Base-by-base conservation (phyloP, 1,140 invertebrate species). In the Drosophila asahinai region DNA sequence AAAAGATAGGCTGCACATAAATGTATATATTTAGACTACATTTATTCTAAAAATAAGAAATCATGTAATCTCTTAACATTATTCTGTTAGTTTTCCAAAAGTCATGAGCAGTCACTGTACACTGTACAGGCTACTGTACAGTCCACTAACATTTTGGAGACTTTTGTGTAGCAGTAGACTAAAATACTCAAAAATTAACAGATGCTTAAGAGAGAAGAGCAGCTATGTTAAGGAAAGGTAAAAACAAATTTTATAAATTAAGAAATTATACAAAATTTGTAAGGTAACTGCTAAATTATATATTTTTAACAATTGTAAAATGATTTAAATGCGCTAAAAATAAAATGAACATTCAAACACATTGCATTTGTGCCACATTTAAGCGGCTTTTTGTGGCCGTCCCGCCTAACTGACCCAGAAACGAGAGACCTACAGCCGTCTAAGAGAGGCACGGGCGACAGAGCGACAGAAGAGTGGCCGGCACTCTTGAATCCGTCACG, bases 391-490 rank as follows among this genome's bases (percentile, higher is more conserved):
- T 25, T 57, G 43, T 48, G 61, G 48, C 25, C 27, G 40, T 42
- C 38, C 5, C 47, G 40, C 43, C 63, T 33, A 86, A 68, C 36
- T 89, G 81, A 89, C 86, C 84, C 71, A 87, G 68, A 71, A 89
- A 83, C 72, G 55, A 43, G 68, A 36, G 9, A 15, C 27, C 1
- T 65, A 30, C 9, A 15, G 22, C 2, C 14, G 12, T 14, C 25
- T 55, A 71, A 76, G 60, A 81, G 86, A 70, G 45, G 3, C 25
- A 40, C 19, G 12, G 42, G 86, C 86, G 54, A 89, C 86, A 90
- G 67, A 90, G 86, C 86, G 38, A 77, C 86, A 86, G 71, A 89
- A 90, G 86, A 89, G 83, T 36, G 33, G 14, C 17, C 14, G 27
- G 11, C 25, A 43, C 49, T 74, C 75, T 61, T 60, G 65, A 48